A percentile compares a stretch with the other conserved stretches of the same genome.
phyloP scores from a whole-genome alignment of 37 sponge, comb jelly and placozoan genomes.

The Lycopodina hypogea region DNA sequence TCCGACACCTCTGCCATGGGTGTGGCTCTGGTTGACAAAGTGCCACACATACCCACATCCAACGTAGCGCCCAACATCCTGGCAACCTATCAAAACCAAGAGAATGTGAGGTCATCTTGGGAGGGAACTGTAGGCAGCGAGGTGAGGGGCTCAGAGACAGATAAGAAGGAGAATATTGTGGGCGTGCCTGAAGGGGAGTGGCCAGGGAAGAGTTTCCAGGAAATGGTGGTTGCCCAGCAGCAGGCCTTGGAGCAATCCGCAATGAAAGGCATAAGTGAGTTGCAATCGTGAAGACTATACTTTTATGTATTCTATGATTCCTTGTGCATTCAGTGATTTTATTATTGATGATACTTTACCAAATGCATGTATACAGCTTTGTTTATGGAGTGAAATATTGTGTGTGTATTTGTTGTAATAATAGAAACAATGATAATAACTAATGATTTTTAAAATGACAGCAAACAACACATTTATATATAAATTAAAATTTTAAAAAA shows the following conservation, averaged over 20 bases:
- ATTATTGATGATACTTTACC: no score
- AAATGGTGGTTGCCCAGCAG: background rate
- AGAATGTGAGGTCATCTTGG: background rate
- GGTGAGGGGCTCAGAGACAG: background rate
- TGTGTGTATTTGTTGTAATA: no score
- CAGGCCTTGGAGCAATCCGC: constrained; percentile 16
- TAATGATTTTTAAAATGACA: no score
- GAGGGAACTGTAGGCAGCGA: background rate
- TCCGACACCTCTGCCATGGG: background rate
- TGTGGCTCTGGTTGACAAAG: background rate
- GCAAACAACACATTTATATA: no score
- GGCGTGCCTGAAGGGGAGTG: background rate
- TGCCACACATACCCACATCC: background rate
- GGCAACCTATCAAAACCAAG: background rate
- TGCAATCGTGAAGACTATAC: background rate
- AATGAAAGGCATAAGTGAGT: constrained; percentile 18
- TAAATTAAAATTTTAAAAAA: no score
- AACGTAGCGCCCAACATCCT: background rate
- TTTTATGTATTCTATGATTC: no score
- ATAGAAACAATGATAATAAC: no score
- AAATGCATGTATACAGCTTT: no score
- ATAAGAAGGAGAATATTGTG: constrained; percentile 8
- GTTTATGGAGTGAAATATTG: no score
- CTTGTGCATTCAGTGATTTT: no score
- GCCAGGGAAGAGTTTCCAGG: background rate